These are phyloP conservation scores for Chalcis sispes DNA, from an alignment of 2,888 invertebrate genomes.

Conservation along the genomic window DNA sequence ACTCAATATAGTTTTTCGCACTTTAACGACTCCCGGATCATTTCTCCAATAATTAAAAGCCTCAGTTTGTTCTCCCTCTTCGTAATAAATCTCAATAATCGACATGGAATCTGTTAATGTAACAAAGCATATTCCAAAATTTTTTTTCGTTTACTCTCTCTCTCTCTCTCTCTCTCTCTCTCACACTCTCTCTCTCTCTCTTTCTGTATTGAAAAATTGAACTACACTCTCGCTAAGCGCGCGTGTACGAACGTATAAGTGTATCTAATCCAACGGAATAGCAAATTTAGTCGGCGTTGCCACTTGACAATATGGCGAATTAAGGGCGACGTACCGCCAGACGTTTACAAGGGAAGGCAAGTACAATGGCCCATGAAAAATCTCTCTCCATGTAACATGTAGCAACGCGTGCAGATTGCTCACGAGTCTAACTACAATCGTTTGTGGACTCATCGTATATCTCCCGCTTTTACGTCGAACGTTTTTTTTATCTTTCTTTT, in stretches of 20 bases:
- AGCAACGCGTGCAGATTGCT: constrained; percentile 23
- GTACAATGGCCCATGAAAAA: constrained; percentile 65
- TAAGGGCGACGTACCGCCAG: constrained; percentile 58
- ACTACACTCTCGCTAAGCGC: not conserved
- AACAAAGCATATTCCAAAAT: not conserved
- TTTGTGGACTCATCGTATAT: constrained; percentile 50
- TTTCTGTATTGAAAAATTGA: no score
- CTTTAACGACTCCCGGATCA: not conserved
- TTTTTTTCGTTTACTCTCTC: no score
- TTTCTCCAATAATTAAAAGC: not conserved
- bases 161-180: not conserved
- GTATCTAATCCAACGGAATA: constrained; percentile 72
- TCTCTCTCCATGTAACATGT: constrained; percentile 50
- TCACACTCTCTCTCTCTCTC: no score
- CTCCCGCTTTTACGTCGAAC: not conserved
- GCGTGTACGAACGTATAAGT: not conserved
- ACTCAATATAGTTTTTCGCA: not conserved
- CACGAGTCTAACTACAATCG: no score
- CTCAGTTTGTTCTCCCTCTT: not conserved
- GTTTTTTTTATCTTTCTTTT: not conserved
- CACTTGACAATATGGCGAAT: constrained; percentile 73
- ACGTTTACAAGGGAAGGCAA: constrained; percentile 53
- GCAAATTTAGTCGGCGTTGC: constrained; percentile 71
- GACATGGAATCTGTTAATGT: not conserved
- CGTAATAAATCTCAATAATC: constrained; percentile 50